A percentile compares a stretch with the other conserved stretches of the same genome.
Conservation (phyloP, 2,113 vertebrate genomes). For the Entosphenus tridentatus region DNA sequence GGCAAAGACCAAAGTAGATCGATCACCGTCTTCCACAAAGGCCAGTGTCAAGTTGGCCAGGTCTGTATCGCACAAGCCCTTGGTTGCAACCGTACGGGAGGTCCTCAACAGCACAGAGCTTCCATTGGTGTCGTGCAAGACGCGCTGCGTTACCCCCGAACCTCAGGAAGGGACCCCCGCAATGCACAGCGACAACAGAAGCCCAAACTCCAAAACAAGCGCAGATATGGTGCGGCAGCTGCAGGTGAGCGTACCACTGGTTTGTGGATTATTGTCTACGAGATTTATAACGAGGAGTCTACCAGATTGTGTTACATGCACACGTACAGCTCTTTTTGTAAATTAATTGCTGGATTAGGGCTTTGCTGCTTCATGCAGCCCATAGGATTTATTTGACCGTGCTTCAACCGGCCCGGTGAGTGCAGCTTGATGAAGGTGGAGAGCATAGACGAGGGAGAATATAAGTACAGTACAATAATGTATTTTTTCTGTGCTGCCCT, state of each 20-base stretch:
- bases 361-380: too few species aligned
- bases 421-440: too few species aligned
- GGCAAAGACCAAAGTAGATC: constrained; percentile 21
- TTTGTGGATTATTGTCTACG: background rate
- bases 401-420: too few species aligned
- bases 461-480: too few species aligned
- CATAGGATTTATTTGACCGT: too few species aligned
- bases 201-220: constrained; percentile 39
- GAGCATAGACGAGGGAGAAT: too few species aligned
- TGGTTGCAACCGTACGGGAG: constrained; percentile 12
- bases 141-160: constrained; percentile 22
- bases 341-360: too few species aligned
- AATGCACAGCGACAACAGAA: constrained; percentile 17
- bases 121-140: constrained; percentile 58
- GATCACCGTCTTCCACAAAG: constrained; percentile 32
- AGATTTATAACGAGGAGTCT: too few species aligned
- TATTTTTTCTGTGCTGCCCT: too few species aligned
- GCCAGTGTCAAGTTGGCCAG: constrained; percentile 6
- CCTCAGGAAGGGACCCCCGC: constrained; percentile 4
- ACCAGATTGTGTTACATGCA: too few species aligned
- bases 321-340: too few species aligned
- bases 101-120: constrained; percentile 28
- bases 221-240: constrained; percentile 50
- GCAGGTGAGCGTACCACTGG: constrained; percentile 28
- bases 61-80: constrained; percentile 10